Evolutionary conservation across 2,113 vertebrate species (phyloP).

Genomic region (Synchiropus splendidus): DNA sequence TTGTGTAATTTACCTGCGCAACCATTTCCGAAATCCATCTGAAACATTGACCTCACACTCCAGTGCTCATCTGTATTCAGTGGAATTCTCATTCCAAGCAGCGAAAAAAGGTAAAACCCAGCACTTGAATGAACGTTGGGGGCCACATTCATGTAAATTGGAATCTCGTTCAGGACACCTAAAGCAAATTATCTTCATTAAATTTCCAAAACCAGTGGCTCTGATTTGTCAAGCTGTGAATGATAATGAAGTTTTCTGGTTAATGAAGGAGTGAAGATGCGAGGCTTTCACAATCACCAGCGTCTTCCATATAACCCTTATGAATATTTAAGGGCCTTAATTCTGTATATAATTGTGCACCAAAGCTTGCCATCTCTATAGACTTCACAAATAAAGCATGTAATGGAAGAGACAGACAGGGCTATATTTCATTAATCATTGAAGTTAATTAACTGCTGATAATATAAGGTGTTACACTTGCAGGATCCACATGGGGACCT

Average conservation of each 20-base stretch:
- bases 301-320: constrained; percentile 59
- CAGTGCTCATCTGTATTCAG: too few species aligned
- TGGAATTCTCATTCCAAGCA: neutral
- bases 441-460: constrained; percentile 61
- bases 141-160: constrained; percentile 53
- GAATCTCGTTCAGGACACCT: constrained; percentile 51
- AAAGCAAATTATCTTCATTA: constrained; percentile 62
- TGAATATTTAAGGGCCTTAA: constrained; percentile 65
- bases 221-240: constrained; percentile 65
- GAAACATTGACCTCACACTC: too few species aligned
- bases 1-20: too few species aligned
- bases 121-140: constrained; percentile 45
- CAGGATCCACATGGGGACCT: constrained; percentile 32
- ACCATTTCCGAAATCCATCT: too few species aligned
- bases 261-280: constrained; percentile 59
- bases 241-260: constrained; percentile 61
- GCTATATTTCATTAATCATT: constrained; percentile 59
- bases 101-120: constrained; percentile 42
- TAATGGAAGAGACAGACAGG: constrained; percentile 48
- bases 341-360: constrained; percentile 61
- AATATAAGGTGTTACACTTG: constrained; percentile 53
- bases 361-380: constrained; percentile 50
- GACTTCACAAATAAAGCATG: constrained; percentile 57
- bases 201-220: constrained; percentile 52
- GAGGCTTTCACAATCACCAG: constrained; percentile 55